phyloP scores from a whole-genome alignment of 2,888 invertebrate species.

The Oeneis ivallda region DNA sequence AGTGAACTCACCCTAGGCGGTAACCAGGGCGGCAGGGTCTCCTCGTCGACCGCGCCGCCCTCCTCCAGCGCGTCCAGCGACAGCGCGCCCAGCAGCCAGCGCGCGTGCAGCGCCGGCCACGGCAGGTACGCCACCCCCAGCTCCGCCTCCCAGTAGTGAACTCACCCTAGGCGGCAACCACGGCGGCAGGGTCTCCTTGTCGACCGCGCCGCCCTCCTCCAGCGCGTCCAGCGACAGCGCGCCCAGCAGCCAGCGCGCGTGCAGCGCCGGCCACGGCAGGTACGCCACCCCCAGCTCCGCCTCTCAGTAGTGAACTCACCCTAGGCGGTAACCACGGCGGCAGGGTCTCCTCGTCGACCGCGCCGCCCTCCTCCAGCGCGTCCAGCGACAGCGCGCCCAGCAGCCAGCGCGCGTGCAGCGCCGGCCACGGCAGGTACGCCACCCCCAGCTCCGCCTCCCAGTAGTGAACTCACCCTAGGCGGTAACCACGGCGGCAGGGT shows the following conservation, averaged over 20 bases:
- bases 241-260: conserved; percentile 86
- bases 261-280: conserved; percentile 93
- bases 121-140: conserved; percentile 88
- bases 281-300: conserved; percentile 85
- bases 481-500: conserved; percentile 92
- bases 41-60: no score
- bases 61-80: no score
- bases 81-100: no score
- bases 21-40: no score
- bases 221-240: conserved; percentile 89
- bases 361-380: conserved; percentile 93
- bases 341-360: conserved; percentile 96
- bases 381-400: conserved; percentile 88
- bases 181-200: conserved; percentile 95
- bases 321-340: conserved; percentile 87
- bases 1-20: no score
- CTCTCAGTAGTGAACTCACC: conserved; percentile 44
- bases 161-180: conserved; percentile 83
- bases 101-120: no score
- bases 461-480: conserved; percentile 52
- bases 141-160: neutral
- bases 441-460: conserved; percentile 63
- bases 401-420: conserved; percentile 88
- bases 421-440: conserved; percentile 95
- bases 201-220: conserved; percentile 96